Evolutionary conservation across 2,797 vertebrate genomes (phyloP).

Genomic region (Echeneis naucrates): DNA sequence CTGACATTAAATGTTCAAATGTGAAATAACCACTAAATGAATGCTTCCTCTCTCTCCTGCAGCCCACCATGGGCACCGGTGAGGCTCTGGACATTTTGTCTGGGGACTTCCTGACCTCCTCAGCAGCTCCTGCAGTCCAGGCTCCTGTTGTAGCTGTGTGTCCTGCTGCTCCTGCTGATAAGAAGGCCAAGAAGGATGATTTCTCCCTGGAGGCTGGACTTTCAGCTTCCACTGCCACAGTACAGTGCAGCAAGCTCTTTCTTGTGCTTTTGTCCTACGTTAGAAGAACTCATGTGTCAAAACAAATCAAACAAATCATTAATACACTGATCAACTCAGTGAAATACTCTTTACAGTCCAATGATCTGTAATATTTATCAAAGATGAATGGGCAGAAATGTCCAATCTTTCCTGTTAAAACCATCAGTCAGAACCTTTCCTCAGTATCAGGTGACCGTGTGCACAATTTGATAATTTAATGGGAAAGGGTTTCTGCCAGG

Average conservation of each 20-base stretch:
- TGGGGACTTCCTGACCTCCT: slow-evolving; percentile 65
- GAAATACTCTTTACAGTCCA: too few relatives aligned
- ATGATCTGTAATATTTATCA: too few relatives aligned
- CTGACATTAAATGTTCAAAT: not conserved
- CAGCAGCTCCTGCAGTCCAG: slow-evolving; percentile 56
- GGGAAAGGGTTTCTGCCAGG: not conserved
- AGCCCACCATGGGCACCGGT: slow-evolving; percentile 28
- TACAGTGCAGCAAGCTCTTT: slow-evolving; percentile 34
- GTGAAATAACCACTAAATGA: not conserved
- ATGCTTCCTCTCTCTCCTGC: not conserved
- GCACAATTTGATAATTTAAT: not conserved
- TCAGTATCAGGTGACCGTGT: not conserved
- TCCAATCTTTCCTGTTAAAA: too few relatives aligned
- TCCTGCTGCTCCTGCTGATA: slow-evolving; percentile 71
- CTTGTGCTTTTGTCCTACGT: too few relatives aligned
- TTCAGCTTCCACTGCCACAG: slow-evolving; percentile 49
- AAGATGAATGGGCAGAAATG: too few relatives aligned
- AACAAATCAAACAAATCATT: too few relatives aligned
- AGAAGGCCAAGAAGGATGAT: slow-evolving; percentile 68
- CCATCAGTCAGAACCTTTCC: not conserved
- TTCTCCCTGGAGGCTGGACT: slow-evolving; percentile 36
- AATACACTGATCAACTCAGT: too few relatives aligned
- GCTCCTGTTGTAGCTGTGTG: too few relatives aligned
- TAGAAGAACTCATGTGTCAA: too few relatives aligned
- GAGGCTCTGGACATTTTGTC: slow-evolving; percentile 68